Conservation (phyloP, 2,113 vertebrate species). For the Sakesphorus luctuosus region DNA sequence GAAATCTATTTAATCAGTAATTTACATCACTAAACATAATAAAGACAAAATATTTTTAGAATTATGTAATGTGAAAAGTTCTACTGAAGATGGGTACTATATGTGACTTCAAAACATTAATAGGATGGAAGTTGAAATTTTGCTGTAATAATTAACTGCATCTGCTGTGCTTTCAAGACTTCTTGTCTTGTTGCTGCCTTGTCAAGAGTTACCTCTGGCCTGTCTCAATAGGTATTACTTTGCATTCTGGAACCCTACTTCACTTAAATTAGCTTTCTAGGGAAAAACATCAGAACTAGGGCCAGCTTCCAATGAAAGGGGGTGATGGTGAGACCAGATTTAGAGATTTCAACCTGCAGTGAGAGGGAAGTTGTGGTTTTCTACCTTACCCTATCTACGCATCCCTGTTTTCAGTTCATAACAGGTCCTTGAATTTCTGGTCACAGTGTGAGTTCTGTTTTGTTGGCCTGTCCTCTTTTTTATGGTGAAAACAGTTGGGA, state of each 20-base stretch:
- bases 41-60: conserved; percentile 43
- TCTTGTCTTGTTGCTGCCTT: not conserved
- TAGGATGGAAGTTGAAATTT: not conserved
- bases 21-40: not conserved
- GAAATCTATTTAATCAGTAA: conserved; percentile 24
- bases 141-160: not conserved
- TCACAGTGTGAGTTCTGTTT: not conserved
- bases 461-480: not conserved
- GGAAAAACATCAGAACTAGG: not conserved
- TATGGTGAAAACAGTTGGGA: not conserved
- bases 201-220: not conserved
- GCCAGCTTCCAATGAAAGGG: not conserved
- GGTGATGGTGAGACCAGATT: not conserved
- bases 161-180: not conserved
- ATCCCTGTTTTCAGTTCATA: not conserved
- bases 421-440: not conserved
- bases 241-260: not conserved
- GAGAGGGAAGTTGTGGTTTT: not conserved
- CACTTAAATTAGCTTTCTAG: not conserved
- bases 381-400: not conserved
- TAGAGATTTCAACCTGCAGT: not conserved
- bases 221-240: not conserved
- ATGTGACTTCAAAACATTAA: not conserved
- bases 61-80: conserved; percentile 5
- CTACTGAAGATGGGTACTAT: not conserved